Evolutionary conservation across 2,113 vertebrate species (phyloP).

Genomic region (Zosterops lateralis): DNA sequence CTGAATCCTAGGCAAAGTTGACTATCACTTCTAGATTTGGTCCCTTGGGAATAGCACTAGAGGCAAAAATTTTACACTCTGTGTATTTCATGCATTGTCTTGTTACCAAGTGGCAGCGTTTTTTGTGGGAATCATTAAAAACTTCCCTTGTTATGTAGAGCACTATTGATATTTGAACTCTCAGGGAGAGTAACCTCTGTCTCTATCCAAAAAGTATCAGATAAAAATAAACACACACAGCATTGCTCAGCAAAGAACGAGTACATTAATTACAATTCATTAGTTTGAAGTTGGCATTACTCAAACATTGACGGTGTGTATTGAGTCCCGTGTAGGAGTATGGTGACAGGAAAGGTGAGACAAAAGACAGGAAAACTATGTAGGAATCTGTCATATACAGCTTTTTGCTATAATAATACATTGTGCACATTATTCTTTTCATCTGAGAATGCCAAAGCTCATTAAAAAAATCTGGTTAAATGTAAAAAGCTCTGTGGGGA

Average conservation of each 20-base stretch:
- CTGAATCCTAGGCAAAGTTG: background rate
- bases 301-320: background rate
- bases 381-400: background rate
- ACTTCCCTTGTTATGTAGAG: background rate
- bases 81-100: background rate
- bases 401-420: background rate
- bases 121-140: constrained; percentile 26
- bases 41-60: background rate
- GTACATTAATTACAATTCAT: background rate
- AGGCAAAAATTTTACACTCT: background rate
- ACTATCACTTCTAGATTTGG: background rate
- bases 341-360: constrained; percentile 36
- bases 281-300: background rate
- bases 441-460: constrained; percentile 32
- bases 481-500: background rate
- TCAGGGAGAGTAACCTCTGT: background rate
- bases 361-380: background rate
- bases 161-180: background rate
- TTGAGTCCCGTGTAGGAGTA: constrained; percentile 14
- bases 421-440: background rate
- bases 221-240: background rate
- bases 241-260: background rate
- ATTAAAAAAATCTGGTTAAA: background rate
- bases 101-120: background rate
- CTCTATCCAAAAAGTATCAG: background rate